These are phyloP conservation scores for Clivina fossor DNA, from an alignment of 2,888 invertebrate genomes.

Conservation along the genomic window DNA sequence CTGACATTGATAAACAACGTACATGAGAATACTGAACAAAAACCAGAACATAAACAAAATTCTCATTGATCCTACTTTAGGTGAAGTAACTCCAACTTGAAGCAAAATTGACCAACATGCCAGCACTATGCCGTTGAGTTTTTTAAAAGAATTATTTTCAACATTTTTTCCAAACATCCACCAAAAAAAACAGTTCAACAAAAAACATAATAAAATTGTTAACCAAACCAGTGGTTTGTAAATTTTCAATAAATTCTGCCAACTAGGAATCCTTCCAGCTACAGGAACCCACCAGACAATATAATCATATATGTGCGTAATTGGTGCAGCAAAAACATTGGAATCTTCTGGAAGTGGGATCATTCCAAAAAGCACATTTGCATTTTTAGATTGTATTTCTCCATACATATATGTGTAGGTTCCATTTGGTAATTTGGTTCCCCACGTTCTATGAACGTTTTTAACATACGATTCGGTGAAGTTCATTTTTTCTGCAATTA, in stretches of 20 bases:
- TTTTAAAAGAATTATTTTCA: no score
- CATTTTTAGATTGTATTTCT: slow-evolving; percentile 48
- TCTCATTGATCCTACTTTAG: not conserved
- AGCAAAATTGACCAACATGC: slow-evolving; percentile 3
- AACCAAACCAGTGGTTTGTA: not conserved
- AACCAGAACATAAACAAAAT: slow-evolving; percentile 20
- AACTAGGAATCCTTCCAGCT: not conserved
- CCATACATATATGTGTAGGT: slow-evolving; percentile 58
- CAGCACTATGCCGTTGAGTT: no score
- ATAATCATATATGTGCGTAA: not conserved
- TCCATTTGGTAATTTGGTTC: slow-evolving; percentile 52
- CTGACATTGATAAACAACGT: slow-evolving; percentile 1
- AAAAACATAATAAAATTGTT: not conserved
- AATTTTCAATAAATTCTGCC: not conserved
- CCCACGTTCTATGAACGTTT: slow-evolving; percentile 46
- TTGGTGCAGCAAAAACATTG: not conserved
- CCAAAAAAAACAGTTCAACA: no score
- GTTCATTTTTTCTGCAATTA: slow-evolving; percentile 35
- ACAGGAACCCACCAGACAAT: slow-evolving; percentile 10
- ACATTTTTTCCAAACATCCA: no score
- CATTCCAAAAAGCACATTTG: slow-evolving; percentile 60
- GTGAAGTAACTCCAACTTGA: slow-evolving; percentile 2
- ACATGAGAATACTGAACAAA: not conserved
- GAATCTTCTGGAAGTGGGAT: not conserved
- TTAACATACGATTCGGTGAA: slow-evolving; percentile 35